phyloP scores from a whole-genome alignment of 2,797 vertebrate genomes.

The Agapornis canus region DNA sequence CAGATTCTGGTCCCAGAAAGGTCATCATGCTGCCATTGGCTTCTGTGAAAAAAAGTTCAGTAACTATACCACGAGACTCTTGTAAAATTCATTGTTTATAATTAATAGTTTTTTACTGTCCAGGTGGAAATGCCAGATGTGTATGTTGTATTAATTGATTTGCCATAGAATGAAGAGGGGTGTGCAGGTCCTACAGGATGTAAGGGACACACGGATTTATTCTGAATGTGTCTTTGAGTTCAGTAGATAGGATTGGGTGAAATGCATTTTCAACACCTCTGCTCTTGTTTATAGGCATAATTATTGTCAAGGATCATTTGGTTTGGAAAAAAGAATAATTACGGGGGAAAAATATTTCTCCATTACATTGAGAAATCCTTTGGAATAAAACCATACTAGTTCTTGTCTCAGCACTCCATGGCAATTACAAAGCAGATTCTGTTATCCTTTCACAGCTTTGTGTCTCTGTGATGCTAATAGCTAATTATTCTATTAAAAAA shows the following conservation, averaged over 20 bases:
- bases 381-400: neutral
- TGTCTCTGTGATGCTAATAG: neutral
- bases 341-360: fast-evolving
- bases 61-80: neutral
- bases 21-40: neutral
- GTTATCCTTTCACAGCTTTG: neutral
- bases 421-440: neutral
- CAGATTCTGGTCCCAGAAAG: neutral
- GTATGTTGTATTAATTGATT: neutral
- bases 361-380: neutral
- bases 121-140: fast-evolving
- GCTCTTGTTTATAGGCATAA: neutral
- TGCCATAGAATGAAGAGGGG: neutral
- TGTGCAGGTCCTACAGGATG: fast-evolving
- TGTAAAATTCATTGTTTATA: neutral
- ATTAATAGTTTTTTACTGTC: neutral
- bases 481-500: neutral
- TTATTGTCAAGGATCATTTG: neutral
- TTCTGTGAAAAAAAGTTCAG: neutral
- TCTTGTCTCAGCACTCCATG: neutral
- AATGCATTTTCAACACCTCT: neutral
- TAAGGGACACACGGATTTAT: neutral
- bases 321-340: neutral
- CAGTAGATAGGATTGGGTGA: neutral
- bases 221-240: neutral